phyloP scores from a whole-genome alignment of 1,140 invertebrate species.

The Conopomorpha cramerella region DNA sequence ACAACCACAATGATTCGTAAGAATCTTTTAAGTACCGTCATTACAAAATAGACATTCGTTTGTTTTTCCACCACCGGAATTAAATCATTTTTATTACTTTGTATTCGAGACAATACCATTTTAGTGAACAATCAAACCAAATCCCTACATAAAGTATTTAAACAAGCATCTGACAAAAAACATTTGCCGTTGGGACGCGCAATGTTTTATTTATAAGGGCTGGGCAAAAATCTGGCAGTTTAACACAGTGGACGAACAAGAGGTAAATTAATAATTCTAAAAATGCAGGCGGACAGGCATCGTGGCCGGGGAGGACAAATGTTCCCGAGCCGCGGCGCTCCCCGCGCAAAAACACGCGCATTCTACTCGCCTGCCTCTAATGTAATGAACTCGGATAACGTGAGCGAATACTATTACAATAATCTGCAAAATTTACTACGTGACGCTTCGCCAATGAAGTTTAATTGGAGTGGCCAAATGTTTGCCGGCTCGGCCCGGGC shows the following conservation, averaged over 20 bases:
- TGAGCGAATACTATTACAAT: no score
- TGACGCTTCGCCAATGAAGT: no score
- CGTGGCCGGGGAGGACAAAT: slow-evolving; percentile 16
- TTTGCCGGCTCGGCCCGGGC: no score
- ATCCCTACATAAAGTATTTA: slow-evolving; percentile 28
- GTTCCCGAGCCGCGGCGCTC: background rate
- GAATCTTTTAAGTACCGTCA: no score
- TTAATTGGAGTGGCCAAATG: no score
- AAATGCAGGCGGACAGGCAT: slow-evolving; percentile 32
- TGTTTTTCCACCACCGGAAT: background rate
- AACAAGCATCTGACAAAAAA: slow-evolving; percentile 27
- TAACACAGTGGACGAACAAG: slow-evolving; percentile 45
- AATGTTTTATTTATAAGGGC: slow-evolving; percentile 50
- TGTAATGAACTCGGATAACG: no score
- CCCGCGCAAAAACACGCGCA: no score
- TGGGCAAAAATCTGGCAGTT: slow-evolving; percentile 40
- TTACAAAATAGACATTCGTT: no score
- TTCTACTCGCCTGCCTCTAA: no score
- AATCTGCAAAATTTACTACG: no score
- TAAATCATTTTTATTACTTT: slow-evolving; percentile 4
- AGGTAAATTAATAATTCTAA: slow-evolving; percentile 53
- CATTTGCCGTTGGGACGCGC: slow-evolving; percentile 16
- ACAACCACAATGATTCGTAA: no score
- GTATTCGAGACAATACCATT: slow-evolving; percentile 7
- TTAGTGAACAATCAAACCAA: slow-evolving; percentile 16